Evolutionary conservation across 2,797 vertebrate species (phyloP), one percentile per base, ranked within the genome.

Genomic region (Jordanella pulchra): DNA sequence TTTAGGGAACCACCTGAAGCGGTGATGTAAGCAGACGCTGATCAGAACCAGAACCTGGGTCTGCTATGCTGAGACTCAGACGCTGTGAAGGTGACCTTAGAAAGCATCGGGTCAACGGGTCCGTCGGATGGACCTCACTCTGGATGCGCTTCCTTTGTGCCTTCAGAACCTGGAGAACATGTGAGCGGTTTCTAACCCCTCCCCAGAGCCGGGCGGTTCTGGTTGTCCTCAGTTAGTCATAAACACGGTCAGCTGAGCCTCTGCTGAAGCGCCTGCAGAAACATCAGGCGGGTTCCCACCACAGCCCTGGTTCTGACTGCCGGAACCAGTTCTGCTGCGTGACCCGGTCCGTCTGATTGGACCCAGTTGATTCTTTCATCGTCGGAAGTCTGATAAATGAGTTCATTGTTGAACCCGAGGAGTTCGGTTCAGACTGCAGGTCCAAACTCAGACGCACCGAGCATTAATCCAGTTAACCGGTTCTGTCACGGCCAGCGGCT

Each of bases 191-290:
- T 39, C 35, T 45, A 45, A 45, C 3, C 18, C 47, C 47, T 48
- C 47, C 3, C 6, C 47, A 48, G 47, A 45, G 47, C 4, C 4
- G 4, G 4, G 47, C 39, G 69, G 7, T 3, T n/a, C 47, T 18
- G 25, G 7, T 76, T 78, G 69, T 74, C 27, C 2, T 39, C 10
- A 23, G 3, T 14, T 3, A 61, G 12, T 42, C 60, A 21, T 76
- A 63, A 72, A 77, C 30, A 30, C 56, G 60, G 61, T 88, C 86
- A 88, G 85, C 87, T 87, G 87, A 85, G 75, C 65, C 56, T 71
- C 75, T 73, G 81, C 78, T 84, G 78, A 79, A 21, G 45, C 18
- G 71, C 76, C 80, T 23, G n/a, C 48, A 72, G 50, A 51, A 63
- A 73, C 44, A 54, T 42, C 63, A 32, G 27, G 11, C 15, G 65